phyloP scores from a whole-genome alignment of 2,113 vertebrate species.

The Amphilophus citrinellus region DNA sequence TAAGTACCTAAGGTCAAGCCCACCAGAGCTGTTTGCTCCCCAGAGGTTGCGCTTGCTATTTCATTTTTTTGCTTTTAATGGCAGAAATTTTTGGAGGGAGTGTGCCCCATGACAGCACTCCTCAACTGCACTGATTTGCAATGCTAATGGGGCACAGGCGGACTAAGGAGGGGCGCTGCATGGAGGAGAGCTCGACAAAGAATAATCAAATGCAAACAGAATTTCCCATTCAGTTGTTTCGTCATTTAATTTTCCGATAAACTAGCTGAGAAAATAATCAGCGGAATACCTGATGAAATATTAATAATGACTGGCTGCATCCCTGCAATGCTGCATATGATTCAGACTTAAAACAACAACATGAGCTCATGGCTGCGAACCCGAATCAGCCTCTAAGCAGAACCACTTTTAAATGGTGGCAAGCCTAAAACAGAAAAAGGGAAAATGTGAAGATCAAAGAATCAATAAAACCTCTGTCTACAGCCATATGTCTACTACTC shows the following conservation, averaged over 20 bases:
- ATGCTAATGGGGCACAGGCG: constrained; percentile 57
- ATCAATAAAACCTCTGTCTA: constrained; percentile 56
- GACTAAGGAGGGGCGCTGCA: constrained; percentile 3
- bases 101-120: constrained; percentile 1
- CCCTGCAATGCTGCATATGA: not conserved
- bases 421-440: constrained; percentile 15
- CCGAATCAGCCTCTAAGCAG: not conserved
- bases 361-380: not conserved
- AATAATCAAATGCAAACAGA: constrained; percentile 15
- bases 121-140: constrained; percentile 64
- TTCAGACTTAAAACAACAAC: not conserved
- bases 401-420: constrained; percentile 7
- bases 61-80: constrained; percentile 30
- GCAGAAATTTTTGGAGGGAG: constrained; percentile 38
- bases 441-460: constrained; percentile 31
- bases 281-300: not conserved
- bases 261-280: not conserved
- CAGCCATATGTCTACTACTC: constrained; percentile 53
- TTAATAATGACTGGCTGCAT: not conserved
- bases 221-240: not conserved
- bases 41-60: constrained; percentile 15
- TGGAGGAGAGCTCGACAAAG: constrained; percentile 31
- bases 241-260: not conserved
- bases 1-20: constrained; percentile 11
- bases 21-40: constrained; percentile 13